phyloP scores from a whole-genome alignment of 1,140 invertebrate genomes.

The Plectus sambesii region DNA sequence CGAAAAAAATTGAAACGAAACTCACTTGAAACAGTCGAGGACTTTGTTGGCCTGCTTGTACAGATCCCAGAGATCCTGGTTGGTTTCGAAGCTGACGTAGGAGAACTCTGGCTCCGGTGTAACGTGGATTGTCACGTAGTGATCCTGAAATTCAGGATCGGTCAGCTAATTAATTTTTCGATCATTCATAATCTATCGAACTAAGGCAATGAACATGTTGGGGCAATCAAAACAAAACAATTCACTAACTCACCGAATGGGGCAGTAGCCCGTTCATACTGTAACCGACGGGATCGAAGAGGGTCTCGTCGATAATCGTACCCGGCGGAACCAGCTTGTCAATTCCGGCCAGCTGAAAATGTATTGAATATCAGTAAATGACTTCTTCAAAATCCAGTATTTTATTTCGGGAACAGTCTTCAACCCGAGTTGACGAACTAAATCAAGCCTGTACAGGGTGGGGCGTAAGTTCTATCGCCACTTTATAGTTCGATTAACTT shows the following conservation, averaged over 20 bases:
- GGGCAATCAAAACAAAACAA: constrained; percentile 17
- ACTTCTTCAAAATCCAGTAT: too few species aligned
- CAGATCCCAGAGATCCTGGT: constrained; percentile 56
- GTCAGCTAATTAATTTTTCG: too few species aligned
- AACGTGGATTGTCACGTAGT: constrained; percentile 97
- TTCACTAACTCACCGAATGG: constrained; percentile 10
- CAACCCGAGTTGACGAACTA: too few species aligned
- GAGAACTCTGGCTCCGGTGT: constrained; percentile 91
- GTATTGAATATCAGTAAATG: too few species aligned
- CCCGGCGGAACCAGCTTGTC: constrained; percentile 75
- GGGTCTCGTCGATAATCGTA: constrained; percentile 85
- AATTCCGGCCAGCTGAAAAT: constrained; percentile 75
- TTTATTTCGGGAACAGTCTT: too few species aligned
- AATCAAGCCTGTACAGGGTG: too few species aligned
- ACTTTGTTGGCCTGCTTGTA: constrained; percentile 46
- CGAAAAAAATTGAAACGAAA: constrained; percentile 32
- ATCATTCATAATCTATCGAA: too few species aligned
- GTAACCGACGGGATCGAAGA: constrained; percentile 97
- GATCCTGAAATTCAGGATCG: constrained; percentile 67
- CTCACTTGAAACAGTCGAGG: constrained; percentile 34
- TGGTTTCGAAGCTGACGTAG: constrained; percentile 97
- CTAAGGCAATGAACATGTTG: too few species aligned
- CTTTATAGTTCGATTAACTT: too few species aligned
- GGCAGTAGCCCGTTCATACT: constrained; percentile 88
- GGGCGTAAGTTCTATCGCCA: too few species aligned